Percentiles rank a stretch among this genome's conserved stretches.
phyloP scores from a whole-genome alignment of 2,888 invertebrate species.

The Andrena haemorrhoa region DNA sequence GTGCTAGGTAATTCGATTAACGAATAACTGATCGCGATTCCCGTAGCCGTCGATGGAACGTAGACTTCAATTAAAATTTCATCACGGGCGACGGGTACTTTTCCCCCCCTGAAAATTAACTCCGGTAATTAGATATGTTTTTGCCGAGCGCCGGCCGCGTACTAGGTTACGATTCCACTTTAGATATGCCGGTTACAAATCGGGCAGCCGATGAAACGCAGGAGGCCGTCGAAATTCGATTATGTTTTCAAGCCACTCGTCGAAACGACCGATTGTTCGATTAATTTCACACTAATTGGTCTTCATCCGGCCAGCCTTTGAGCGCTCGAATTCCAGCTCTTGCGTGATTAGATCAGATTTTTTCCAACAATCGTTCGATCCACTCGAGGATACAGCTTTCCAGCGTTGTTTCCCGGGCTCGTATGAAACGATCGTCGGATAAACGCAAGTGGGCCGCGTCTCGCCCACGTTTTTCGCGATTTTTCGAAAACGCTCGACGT shows the following conservation, averaged over 20 bases:
- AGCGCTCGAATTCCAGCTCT: neutral
- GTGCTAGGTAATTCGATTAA: constrained; percentile 51
- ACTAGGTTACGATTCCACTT: neutral
- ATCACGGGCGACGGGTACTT: neutral
- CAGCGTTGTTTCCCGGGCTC: neutral
- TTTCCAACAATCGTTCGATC: neutral
- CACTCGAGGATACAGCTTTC: neutral
- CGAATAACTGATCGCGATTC: constrained; percentile 29
- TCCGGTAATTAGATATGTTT: neutral
- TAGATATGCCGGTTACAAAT: neutral
- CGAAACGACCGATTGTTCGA: constrained; percentile 23
- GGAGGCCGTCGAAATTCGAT: constrained; percentile 30
- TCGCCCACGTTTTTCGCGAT: neutral
- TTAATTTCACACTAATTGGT: constrained; percentile 36
- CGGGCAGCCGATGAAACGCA: neutral
- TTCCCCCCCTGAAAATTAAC: neutral
- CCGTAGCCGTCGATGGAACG: constrained; percentile 24
- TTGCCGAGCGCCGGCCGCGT: neutral
- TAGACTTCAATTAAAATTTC: constrained; percentile 2
- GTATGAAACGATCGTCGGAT: neutral
- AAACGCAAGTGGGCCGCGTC: neutral
- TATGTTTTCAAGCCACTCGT: constrained; percentile 29
- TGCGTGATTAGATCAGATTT: constrained; percentile 1
- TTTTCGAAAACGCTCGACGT: constrained; percentile 6
- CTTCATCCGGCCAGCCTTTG: constrained; percentile 19